Evolutionary conservation across 2,113 vertebrate genomes (phyloP).

Genomic region (Apodemus speciosus): DNA sequence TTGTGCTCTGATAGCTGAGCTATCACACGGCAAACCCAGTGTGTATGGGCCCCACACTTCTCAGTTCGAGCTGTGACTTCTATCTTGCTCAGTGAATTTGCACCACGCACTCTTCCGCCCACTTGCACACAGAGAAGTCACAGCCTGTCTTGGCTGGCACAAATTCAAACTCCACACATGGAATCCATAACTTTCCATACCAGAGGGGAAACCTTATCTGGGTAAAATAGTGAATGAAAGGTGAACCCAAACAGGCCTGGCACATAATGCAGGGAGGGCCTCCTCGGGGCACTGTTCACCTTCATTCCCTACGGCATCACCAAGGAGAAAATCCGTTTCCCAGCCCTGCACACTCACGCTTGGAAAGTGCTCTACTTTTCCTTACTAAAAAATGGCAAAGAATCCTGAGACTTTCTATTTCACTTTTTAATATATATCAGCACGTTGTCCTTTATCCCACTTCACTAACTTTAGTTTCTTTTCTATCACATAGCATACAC

Average conservation of each 20-base stretch:
- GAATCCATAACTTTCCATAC: background rate
- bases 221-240: background rate
- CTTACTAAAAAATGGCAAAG: background rate
- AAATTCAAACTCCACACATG: background rate
- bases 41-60: background rate
- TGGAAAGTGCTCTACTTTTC: background rate
- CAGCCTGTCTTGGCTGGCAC: background rate
- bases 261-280: background rate
- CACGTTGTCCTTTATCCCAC: background rate
- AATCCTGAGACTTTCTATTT: background rate
- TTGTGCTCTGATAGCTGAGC: background rate
- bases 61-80: background rate
- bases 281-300: background rate
- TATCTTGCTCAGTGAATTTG: background rate
- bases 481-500: background rate
- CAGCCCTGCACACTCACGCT: background rate
- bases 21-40: background rate
- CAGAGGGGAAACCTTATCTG: background rate
- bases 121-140: background rate
- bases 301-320: background rate
- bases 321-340: background rate
- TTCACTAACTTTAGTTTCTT: background rate
- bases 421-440: background rate
- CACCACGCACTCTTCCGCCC: background rate
- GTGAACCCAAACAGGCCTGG: background rate